These are phyloP conservation scores for Sakesphorus luctuosus DNA, from an alignment of 2,113 vertebrate species.

Conservation along the genomic window DNA sequence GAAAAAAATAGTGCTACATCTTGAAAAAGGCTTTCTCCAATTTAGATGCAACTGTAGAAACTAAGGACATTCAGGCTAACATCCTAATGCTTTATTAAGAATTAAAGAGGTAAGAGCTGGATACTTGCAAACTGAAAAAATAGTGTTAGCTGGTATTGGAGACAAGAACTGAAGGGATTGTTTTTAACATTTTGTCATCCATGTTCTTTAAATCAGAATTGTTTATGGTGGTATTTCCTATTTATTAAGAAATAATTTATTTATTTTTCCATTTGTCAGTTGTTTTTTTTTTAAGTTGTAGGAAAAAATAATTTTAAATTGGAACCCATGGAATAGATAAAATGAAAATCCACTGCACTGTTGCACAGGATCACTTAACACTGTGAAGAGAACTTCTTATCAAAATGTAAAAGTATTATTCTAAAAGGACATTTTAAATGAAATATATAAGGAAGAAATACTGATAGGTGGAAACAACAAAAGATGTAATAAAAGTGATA, in stretches of 20 bases:
- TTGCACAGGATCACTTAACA: not conserved
- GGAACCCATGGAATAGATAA: not conserved
- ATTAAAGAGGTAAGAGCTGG: not conserved
- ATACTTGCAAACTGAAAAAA: not conserved
- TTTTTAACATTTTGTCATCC: fast-evolving
- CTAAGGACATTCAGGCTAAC: not conserved
- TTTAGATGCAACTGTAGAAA: not conserved
- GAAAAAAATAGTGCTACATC: not conserved
- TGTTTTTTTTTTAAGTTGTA: not conserved
- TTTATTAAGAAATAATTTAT: not conserved
- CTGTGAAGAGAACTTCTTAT: not conserved
- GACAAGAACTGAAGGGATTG: not conserved
- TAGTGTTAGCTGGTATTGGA: not conserved
- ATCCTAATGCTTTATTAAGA: not conserved
- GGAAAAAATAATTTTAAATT: not conserved
- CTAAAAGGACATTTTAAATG: not conserved
- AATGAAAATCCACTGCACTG: not conserved
- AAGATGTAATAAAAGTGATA: not conserved
- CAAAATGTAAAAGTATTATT: not conserved
- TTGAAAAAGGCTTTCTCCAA: not conserved
- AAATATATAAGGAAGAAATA: not conserved
- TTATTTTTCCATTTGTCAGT: not conserved
- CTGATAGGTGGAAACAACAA: not conserved
- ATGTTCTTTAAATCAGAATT: not conserved
- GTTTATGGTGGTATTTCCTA: not conserved